These are phyloP conservation scores for Portevinia maculata DNA, from an alignment of 2,888 invertebrate genomes.

Conservation along the genomic window DNA sequence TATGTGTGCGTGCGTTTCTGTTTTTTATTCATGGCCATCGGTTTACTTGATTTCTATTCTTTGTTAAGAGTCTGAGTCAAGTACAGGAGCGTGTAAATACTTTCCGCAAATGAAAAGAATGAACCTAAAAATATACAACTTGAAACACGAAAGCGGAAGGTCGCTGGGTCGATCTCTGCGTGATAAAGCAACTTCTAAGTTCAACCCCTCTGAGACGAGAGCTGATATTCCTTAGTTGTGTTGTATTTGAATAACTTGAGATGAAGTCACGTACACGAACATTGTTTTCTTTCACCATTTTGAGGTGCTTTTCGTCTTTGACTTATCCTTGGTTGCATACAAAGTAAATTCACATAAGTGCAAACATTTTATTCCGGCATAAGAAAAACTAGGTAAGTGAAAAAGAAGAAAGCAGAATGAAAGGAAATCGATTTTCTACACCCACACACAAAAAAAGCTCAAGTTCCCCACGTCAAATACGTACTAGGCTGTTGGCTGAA, in stretches of 20 bases:
- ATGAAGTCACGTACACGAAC: constrained; percentile 32
- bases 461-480: constrained; percentile 30
- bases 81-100: constrained; percentile 69
- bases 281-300: constrained; percentile 30
- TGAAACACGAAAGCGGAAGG: constrained; percentile 65
- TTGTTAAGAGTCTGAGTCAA: constrained; percentile 67
- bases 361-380: background rate
- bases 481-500: constrained; percentile 22
- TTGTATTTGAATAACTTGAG: constrained; percentile 6
- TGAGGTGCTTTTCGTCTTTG: constrained; percentile 9
- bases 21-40: constrained; percentile 62
- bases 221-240: constrained; percentile 3
- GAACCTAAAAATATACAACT: constrained; percentile 37
- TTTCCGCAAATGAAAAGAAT: constrained; percentile 25
- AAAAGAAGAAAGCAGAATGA: constrained; percentile 22
- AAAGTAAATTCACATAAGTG: background rate
- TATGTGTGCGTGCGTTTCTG: constrained; percentile 3
- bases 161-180: constrained; percentile 44
- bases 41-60: constrained; percentile 67
- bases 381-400: constrained; percentile 14
- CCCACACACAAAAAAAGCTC: constrained; percentile 19
- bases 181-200: constrained; percentile 59
- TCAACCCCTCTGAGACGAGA: constrained; percentile 26
- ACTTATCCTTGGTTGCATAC: constrained; percentile 35
- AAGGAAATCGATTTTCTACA: constrained; percentile 57